A percentile compares a stretch with the other conserved stretches of the same genome.
These are phyloP conservation scores for Pogona vitticeps DNA, from an alignment of 2,113 vertebrate species.

Conservation along the genomic window DNA sequence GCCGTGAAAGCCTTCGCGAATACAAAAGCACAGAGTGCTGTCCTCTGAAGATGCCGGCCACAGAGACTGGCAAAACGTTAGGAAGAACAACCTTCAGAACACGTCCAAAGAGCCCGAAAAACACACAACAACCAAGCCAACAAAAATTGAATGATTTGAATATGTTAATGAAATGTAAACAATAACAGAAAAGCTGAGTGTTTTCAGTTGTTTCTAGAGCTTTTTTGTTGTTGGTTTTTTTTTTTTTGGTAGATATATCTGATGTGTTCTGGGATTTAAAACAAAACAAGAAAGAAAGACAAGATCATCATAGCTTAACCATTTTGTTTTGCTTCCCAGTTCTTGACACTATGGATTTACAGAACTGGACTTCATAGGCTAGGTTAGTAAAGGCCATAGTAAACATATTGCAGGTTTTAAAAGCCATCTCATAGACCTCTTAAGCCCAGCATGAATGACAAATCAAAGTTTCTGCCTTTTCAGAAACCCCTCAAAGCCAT, in stretches of 20 bases:
- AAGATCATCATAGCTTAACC: conserved; percentile 27
- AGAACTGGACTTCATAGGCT: neutral
- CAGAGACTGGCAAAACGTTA: too few relatives aligned
- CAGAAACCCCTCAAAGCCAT: conserved; percentile 59
- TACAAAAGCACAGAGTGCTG: too few relatives aligned
- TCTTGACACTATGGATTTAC: conserved; percentile 58
- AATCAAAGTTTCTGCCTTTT: conserved; percentile 51
- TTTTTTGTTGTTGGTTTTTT: too few relatives aligned
- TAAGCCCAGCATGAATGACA: conserved; percentile 68
- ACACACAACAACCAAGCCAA: neutral
- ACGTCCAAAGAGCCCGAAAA: too few relatives aligned
- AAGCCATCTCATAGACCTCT: conserved; percentile 54
- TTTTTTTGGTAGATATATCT: conserved; percentile 9
- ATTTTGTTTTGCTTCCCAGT: conserved; percentile 24
- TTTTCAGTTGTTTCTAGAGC: neutral
- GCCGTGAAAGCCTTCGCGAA: too few relatives aligned
- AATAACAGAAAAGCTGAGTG: neutral
- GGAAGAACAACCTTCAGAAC: too few relatives aligned
- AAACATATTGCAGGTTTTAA: conserved; percentile 48
- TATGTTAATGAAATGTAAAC: neutral
- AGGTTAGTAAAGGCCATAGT: conserved; percentile 36
- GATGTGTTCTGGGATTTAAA: too few relatives aligned
- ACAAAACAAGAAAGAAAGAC: too few relatives aligned
- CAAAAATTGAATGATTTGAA: neutral
- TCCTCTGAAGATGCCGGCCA: too few relatives aligned